Conservation (phyloP, 1,140 invertebrate genomes). For the Anastatus disparis region DNA sequence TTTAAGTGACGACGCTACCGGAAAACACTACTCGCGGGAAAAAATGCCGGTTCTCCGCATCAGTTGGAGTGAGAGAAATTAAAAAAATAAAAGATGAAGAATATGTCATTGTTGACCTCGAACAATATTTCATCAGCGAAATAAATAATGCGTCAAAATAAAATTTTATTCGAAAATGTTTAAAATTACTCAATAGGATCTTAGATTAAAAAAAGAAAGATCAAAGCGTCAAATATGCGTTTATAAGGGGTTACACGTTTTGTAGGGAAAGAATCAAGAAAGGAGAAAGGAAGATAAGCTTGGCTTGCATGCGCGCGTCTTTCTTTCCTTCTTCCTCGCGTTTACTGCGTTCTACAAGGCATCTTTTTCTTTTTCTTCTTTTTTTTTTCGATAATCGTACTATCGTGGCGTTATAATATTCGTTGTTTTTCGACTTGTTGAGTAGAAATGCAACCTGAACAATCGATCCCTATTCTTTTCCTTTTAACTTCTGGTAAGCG, state of each 20-base stretch:
- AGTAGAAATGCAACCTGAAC: neutral
- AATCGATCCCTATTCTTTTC: neutral
- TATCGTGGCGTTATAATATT: too few relatives aligned
- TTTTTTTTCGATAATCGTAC: constrained; percentile 16
- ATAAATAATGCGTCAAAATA: too few relatives aligned
- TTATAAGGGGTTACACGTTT: too few relatives aligned
- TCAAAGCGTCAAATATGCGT: too few relatives aligned
- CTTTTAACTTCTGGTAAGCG: too few relatives aligned
- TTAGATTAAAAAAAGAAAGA: too few relatives aligned
- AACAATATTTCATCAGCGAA: too few relatives aligned
- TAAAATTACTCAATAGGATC: too few relatives aligned
- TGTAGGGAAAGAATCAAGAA: neutral
- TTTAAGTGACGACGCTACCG: too few relatives aligned
- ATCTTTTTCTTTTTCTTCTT: too few relatives aligned
- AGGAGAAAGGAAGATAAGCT: constrained; percentile 2
- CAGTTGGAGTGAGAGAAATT: neutral
- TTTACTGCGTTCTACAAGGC: neutral
- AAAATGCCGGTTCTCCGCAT: constrained; percentile 9
- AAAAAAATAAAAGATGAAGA: neutral
- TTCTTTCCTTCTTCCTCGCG: neutral
- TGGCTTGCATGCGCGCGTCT: neutral
- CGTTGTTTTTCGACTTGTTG: constrained; percentile 16
- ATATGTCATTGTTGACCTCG: too few relatives aligned
- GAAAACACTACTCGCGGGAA: neutral
- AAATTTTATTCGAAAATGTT: too few relatives aligned